Evolutionary conservation across 2,888 invertebrate genomes (phyloP).

Genomic region (Pegoplata infirma): DNA sequence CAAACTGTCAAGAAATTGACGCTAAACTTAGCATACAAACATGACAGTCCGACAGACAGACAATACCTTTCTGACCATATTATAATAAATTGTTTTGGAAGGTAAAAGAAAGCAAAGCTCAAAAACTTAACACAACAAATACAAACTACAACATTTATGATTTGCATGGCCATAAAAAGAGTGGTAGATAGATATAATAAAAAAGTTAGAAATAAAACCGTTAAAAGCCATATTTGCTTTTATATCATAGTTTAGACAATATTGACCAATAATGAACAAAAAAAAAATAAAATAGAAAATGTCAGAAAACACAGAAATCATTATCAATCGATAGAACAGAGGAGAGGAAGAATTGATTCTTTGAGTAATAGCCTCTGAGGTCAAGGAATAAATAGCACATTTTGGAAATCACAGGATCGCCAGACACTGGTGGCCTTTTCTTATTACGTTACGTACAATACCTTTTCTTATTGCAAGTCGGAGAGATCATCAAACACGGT

Average conservation of each 20-base stretch:
- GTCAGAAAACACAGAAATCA: neutral
- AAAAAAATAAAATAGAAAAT: constrained; percentile 22
- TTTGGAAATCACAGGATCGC: too few species aligned
- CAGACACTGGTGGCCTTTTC: too few species aligned
- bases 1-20: constrained; percentile 63
- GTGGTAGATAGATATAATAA: too few species aligned
- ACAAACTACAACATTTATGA: constrained; percentile 44
- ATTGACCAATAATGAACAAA: constrained; percentile 52
- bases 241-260: constrained; percentile 47
- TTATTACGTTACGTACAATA: too few species aligned
- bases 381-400: too few species aligned
- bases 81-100: constrained; percentile 21
- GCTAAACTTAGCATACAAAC: constrained; percentile 54
- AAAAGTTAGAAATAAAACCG: constrained; percentile 27
- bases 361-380: too few species aligned
- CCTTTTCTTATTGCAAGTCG: too few species aligned
- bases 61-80: constrained; percentile 39
- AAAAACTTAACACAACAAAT: neutral
- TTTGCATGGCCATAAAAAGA: constrained; percentile 51
- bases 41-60: constrained; percentile 33
- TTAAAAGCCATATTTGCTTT: constrained; percentile 51
- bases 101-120: constrained; percentile 24
- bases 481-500: too few species aligned
- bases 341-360: neutral
- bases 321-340: constrained; percentile 29